Conservation (phyloP, 2,888 invertebrate species). For the Steinernema hermaphroditum region DNA sequence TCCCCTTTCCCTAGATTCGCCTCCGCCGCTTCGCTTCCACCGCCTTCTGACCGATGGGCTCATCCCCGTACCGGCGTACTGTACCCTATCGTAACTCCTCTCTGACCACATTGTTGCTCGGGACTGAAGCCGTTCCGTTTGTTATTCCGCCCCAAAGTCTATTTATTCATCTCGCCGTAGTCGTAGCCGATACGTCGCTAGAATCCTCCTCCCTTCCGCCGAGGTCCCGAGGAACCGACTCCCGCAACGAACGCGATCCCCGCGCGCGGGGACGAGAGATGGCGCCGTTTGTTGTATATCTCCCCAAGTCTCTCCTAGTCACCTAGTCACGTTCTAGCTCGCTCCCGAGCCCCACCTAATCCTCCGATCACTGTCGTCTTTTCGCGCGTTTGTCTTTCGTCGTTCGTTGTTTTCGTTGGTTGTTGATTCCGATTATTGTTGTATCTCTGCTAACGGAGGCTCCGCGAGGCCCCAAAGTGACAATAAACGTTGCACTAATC, state of each 20-base stretch:
- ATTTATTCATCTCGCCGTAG: background rate
- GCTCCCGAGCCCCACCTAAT: constrained; percentile 5
- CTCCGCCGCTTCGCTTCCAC: constrained; percentile 19
- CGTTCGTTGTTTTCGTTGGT: constrained; percentile 31
- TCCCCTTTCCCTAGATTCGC: background rate
- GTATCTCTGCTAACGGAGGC: constrained; percentile 26
- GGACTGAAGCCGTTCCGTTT: background rate
- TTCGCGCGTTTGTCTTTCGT: constrained; percentile 31
- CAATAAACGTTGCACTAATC: constrained; percentile 1
- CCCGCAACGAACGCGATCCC: background rate
- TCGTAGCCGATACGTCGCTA: constrained; percentile 18
- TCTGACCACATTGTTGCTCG: constrained; percentile 3
- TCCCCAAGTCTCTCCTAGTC: constrained; percentile 4
- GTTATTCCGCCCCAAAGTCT: background rate
- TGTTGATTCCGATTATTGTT: constrained; percentile 21
- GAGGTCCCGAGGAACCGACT: background rate
- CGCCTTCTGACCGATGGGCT: background rate
- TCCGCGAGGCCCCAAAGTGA: constrained; percentile 20
- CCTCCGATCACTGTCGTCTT: constrained; percentile 29
- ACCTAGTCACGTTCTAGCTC: constrained; percentile 14
- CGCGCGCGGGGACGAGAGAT: constrained; percentile 1
- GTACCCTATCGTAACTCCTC: background rate
- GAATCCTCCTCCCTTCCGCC: background rate
- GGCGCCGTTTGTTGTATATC: constrained; percentile 18
- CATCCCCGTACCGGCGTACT: background rate